phyloP scores from a whole-genome alignment of 2,113 vertebrate genomes.

The Lagopus muta region DNA sequence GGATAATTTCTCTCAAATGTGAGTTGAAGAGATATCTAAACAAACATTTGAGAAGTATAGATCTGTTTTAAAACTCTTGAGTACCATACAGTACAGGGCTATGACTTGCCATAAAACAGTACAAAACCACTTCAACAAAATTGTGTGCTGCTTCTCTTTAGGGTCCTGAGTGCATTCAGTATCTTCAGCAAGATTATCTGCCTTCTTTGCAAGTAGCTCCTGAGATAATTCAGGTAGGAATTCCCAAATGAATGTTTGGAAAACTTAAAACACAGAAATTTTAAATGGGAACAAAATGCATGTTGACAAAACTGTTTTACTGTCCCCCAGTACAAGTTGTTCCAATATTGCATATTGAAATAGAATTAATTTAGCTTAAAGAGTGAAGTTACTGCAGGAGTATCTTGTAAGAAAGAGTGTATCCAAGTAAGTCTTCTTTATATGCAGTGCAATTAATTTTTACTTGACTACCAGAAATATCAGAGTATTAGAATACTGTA shows the following conservation, averaged over 20 bases:
- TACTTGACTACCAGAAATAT: neutral
- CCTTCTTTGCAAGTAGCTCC: slow-evolving; percentile 94
- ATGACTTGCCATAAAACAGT: neutral
- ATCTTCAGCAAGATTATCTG: slow-evolving; percentile 95
- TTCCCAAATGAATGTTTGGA: neutral
- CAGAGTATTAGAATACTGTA: neutral
- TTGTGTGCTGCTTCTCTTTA: slow-evolving; percentile 57
- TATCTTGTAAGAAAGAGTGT: neutral
- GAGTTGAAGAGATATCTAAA: neutral
- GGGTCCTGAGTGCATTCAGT: slow-evolving; percentile 95
- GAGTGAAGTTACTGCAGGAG: neutral
- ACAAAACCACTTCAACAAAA: neutral
- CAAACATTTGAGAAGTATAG: neutral
- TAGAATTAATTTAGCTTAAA: neutral
- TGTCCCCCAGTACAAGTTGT: neutral
- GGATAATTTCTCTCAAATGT: neutral
- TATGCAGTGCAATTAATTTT: neutral
- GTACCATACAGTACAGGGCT: neutral
- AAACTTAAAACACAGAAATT: neutral
- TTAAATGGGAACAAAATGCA: neutral
- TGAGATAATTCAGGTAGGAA: slow-evolving; percentile 93
- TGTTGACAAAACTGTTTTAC: neutral
- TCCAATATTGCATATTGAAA: neutral
- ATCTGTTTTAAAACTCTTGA: neutral
- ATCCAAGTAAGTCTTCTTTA: neutral